Base-by-base conservation (phyloP, 2,797 vertebrate genomes). In the Alosa sapidissima region DNA sequence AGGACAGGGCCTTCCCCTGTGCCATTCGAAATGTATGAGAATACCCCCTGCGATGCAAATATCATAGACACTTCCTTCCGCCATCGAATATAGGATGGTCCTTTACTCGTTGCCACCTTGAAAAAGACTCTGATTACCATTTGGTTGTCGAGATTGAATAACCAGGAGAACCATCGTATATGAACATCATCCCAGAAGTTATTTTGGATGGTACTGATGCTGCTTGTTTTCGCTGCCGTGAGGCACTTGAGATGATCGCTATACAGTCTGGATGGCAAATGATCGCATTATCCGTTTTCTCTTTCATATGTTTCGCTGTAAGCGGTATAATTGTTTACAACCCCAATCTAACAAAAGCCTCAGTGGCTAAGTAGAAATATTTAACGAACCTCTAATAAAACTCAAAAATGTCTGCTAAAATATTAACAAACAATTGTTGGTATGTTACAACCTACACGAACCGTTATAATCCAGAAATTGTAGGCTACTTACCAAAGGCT, bases 401-500 rank as follows among this genome's bases (percentile, higher is more conserved):
- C 65, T 41, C 3, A 8, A 72, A 3, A 58, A n/a, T n/a, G 21
- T 58, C 21, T 58, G 11, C 33, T 72, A 36, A 33, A 24, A 13
- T 72, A 72, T 72, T 13, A 72, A 41, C 4, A 36, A 4, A 36
- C 8, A 65, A 28, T 5, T 41, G 13, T 3, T 6, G 9, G 7
- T 36, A 41, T 65, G 62, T 13, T 65, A 13, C 3, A 16, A 2
- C 65, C 3, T 5, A 62, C 24, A 13, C 10, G 33, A 72, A 36
- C 28, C 33, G 33, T 36, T n/a, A 6, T 72, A 36, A 36, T 72
- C 33, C 81, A 36, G 11, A 51, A 2, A 85, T 85, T 33, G 41
- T 9, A 81, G 85, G 2, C 0, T 72, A 92, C 96, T 96, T 93
- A 98, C 97, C 96, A 98, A 96, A 88, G 97, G 97, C 93, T 98